Base-by-base conservation (phyloP, 2,888 invertebrate species). In the Pimpla rufipes region DNA sequence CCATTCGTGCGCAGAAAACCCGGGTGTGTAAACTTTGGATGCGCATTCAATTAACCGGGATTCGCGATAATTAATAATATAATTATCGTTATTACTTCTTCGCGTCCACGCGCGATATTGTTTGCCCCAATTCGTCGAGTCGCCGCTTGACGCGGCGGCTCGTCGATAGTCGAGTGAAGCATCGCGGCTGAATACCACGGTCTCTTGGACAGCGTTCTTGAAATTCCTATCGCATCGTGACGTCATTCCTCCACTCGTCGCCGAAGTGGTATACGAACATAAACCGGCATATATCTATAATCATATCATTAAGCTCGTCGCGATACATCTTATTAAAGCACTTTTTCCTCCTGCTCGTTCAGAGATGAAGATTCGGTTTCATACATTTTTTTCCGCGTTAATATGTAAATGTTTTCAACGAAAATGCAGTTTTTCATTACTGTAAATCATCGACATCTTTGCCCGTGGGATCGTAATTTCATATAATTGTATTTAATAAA, bases 161-260 rank as follows among this genome's bases (percentile, higher is more conserved):
- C 55, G 18, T 47, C 73, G 40, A 59, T 50, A 59, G 23, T 62
- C 59, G 35, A 73, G 73, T 47, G 47, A 62, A 47, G 47, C 11
- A 35, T 8, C 11, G 57, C 23, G 16, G 18, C 13, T 29, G 52
- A 18, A 29, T 47, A 23, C 45, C 47, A 29, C 52, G 16, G 35
- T 59, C 29, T 59, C 59, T n/a, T 59, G 59, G 35, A 35, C 59
- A 37, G 29, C 59, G 18, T 16, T 13, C 59, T 59, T 59, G 59
- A 59, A 59, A 59, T 59, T 35, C 16, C 35, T 59, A 35, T 59
- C 59, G n/a, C n/a, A 59, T 59, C 35, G 29, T 59, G 59, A 35
- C 35, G 59, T 37, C 35, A 59, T 16, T 35, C 59, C 35, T 7
- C n/a, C 8, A 59, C 59, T 59, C 35, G 16, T 59, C 16, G 59